Evolutionary conservation across 2,113 vertebrate species (phyloP).

Genomic region (Dipodomys stephensi): DNA sequence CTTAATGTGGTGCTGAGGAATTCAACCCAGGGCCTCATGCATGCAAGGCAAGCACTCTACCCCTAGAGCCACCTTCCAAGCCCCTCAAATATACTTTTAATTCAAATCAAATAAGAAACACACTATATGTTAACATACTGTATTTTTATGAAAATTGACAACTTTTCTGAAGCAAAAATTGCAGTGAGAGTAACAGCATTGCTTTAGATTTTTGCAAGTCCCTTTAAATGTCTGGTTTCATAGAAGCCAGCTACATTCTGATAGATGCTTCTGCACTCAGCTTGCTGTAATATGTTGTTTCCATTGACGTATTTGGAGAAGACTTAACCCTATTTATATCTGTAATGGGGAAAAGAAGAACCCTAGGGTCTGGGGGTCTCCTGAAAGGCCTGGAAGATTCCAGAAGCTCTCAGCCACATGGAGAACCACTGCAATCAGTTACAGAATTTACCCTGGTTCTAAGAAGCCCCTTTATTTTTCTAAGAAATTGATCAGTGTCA

Average conservation of each 20-base stretch:
- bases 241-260: background rate
- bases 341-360: background rate
- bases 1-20: no score
- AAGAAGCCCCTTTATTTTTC: background rate
- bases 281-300: background rate
- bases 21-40: no score
- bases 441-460: background rate
- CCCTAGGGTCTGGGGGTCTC: background rate
- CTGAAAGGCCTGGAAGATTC: background rate
- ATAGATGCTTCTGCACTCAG: background rate
- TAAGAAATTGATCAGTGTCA: background rate
- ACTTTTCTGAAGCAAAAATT: background rate
- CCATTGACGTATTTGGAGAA: background rate
- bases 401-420: background rate
- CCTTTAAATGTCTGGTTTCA: background rate
- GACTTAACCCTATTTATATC: background rate
- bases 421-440: background rate
- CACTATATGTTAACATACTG: background rate
- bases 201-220: slow-evolving; percentile 20
- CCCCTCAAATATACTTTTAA: background rate
- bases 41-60: no score
- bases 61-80: no score
- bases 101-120: background rate
- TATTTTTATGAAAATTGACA: slow-evolving; percentile 1
- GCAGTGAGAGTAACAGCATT: background rate